Base-by-base conservation (phyloP, 2,797 vertebrate genomes). In the Cygnus olor region DNA sequence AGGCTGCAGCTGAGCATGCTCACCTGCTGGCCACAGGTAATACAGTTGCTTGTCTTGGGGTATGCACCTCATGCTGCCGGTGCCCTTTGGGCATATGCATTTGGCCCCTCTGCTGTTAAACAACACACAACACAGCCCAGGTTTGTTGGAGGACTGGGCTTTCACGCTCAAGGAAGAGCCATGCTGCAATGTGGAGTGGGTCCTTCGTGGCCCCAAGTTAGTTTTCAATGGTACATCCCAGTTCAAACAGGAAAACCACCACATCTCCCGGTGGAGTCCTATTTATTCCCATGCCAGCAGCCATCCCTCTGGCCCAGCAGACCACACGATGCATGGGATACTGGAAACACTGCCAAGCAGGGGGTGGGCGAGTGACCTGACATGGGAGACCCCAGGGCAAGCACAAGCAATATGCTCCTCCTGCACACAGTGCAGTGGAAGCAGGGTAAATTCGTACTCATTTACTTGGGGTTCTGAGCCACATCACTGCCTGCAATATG, bases 21-120 rank as follows among this genome's bases (percentile, higher is more conserved):
- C 24, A 20, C 38, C 49, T n/a, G 10, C 60, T 42, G n/a, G 45
- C n/a, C 27, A 22, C 27, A 44, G 32, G 12, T 11, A 49, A 58
- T 22, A 64, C 45, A 69, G 58, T 42, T 68, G 9, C 53, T 56
- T 11, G 3, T 45, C 42, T 66, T 60, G 27, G 36, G 28, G 14
- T 56, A 20, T 9, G n/a, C 12, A 13, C 21, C 21, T 24, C 24
- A 51, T 47, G 54, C 36, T 36, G 27, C 0, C 0, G 6, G 6
- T 14, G 22, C 17, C 28, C 30, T 63, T 60, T 24, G 36, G 25
- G 30, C 44, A 22, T 14, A 21, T 2, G 6, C 13, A 14, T 34
- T 40, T 36, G 53, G 72, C 25, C 47, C 8, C 38, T 51, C 38
- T 65, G 57, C 25, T 58, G 11, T 25, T 10, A 36, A 60, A 22